These are phyloP conservation scores for Clupea harengus DNA, from an alignment of 2,113 vertebrate species.

Conservation along the genomic window DNA sequence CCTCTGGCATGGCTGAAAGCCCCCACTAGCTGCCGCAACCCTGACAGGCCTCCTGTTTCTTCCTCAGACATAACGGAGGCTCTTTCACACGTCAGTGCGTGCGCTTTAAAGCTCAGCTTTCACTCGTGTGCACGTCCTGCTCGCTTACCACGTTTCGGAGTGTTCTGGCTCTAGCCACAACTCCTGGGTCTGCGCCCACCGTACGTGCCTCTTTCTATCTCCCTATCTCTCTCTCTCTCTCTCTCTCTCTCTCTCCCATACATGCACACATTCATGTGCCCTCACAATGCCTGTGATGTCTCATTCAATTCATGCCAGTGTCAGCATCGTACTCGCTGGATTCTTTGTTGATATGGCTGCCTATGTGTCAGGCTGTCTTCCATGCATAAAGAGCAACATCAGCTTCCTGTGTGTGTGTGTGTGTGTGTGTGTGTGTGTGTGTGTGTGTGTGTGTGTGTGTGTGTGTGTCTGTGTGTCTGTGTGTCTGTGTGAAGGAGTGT, in stretches of 20 bases:
- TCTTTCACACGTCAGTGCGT: constrained; percentile 25
- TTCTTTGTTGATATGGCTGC: not conserved
- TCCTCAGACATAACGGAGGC: not conserved
- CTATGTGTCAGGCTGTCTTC: not conserved
- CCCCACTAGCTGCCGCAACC: not conserved
- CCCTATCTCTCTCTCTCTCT: not conserved
- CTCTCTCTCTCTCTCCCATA: not conserved
- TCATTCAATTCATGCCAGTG: not conserved
- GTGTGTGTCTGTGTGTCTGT: not conserved
- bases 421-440: not conserved
- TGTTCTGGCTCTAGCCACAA: not conserved
- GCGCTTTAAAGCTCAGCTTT: constrained; percentile 37
- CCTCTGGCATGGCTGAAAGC: not conserved
- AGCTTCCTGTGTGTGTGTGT: not conserved
- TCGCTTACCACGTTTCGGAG: constrained; percentile 17
- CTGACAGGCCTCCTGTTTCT: constrained; percentile 8
- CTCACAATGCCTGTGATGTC: not conserved
- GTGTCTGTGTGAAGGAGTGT: too few species aligned
- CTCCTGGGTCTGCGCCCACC: not conserved
- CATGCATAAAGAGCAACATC: not conserved
- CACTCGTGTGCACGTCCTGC: constrained; percentile 41
- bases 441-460: not conserved
- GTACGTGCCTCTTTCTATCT: not conserved
- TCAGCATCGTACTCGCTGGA: not conserved
- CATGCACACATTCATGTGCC: not conserved